Conservation (phyloP, 1,140 invertebrate species). For the Bathynomus jamesi region DNA sequence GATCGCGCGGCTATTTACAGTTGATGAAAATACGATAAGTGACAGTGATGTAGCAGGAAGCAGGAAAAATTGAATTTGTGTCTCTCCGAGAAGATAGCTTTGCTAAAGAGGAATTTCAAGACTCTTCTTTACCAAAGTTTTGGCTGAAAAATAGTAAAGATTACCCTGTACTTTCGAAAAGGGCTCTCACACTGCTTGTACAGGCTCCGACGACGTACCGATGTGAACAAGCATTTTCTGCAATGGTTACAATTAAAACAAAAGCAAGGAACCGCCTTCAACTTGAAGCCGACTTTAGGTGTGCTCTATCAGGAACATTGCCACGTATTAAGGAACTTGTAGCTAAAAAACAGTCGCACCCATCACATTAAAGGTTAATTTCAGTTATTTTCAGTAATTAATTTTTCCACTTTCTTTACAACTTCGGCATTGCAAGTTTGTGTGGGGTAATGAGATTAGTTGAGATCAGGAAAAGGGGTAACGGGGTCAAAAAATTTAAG, state of each 20-base stretch:
- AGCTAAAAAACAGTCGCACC: background rate
- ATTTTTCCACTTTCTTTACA: too few relatives aligned
- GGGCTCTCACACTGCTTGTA: background rate
- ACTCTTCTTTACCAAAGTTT: background rate
- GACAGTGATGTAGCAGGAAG: background rate
- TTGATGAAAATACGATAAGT: background rate
- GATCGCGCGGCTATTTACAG: background rate
- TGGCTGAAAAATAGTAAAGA: too few relatives aligned
- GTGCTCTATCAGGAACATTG: background rate
- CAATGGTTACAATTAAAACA: background rate
- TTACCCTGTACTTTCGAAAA: background rate
- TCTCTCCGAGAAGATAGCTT: background rate
- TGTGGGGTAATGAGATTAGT: too few relatives aligned
- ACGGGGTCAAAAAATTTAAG: too few relatives aligned
- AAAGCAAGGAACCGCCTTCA: background rate
- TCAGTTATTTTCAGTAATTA: too few relatives aligned
- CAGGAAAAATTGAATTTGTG: background rate
- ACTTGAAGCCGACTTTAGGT: background rate
- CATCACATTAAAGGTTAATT: background rate
- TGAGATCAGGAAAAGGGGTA: too few relatives aligned
- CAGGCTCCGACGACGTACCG: background rate
- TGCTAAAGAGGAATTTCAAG: background rate
- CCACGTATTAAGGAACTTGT: background rate
- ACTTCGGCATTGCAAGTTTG: too few relatives aligned
- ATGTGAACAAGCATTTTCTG: background rate